Evolutionary conservation across 2,888 invertebrate genomes (phyloP).

Genomic region (Drosophila rellima): DNA sequence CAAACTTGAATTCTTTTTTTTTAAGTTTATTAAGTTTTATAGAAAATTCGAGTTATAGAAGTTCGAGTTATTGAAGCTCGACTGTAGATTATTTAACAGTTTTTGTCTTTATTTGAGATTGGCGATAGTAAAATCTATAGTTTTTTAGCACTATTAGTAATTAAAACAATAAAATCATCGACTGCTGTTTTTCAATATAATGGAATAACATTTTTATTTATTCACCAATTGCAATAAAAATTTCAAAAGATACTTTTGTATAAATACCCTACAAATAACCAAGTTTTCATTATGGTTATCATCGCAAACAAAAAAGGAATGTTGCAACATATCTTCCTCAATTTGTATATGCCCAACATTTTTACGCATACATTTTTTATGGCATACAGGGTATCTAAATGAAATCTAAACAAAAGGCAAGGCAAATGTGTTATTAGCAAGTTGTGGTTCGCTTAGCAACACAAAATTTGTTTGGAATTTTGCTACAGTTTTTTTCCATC

Average conservation of each 20-base stretch:
- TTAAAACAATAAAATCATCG: no score
- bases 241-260: background rate
- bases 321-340: background rate
- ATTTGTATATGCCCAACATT: background rate
- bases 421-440: constrained; percentile 28
- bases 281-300: background rate
- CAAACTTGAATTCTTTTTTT: no score
- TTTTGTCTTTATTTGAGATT: no score
- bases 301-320: background rate
- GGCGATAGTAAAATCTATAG: background rate
- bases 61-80: no score
- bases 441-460: constrained; percentile 41
- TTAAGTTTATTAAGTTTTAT: no score
- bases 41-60: no score
- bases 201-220: no score
- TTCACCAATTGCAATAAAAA: no score
- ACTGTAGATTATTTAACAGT: no score
- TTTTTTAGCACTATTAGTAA: background rate
- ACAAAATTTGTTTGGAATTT: constrained; percentile 34
- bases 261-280: background rate
- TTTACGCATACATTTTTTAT: background rate
- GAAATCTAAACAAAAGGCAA: constrained; percentile 45
- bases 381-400: constrained; percentile 17
- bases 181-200: no score
- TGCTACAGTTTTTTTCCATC: background rate